Conservation (phyloP, 2,797 vertebrate genomes). For the Clarias platycephalus region DNA sequence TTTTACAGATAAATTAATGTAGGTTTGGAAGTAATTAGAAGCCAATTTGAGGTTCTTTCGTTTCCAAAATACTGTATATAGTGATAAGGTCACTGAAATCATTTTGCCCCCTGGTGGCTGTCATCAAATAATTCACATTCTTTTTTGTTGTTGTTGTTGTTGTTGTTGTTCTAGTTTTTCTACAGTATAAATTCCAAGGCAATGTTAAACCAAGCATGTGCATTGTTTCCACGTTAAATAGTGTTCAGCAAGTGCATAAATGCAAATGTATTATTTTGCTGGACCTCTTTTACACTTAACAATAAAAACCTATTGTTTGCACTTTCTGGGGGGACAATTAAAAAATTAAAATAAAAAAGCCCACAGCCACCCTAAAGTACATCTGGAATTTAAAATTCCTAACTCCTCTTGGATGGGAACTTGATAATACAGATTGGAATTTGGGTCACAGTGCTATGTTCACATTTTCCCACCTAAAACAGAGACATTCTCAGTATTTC, state of each 20-base stretch:
- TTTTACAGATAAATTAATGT: neutral
- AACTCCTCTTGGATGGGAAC: neutral
- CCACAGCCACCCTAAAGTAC: neutral
- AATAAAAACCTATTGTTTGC: constrained; percentile 1
- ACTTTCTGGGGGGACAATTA: neutral
- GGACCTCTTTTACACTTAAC: neutral
- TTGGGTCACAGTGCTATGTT: neutral
- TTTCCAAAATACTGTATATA: constrained; percentile 4
- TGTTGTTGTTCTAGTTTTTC: neutral
- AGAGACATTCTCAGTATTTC: neutral
- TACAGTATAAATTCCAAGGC: neutral
- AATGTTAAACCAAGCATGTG: neutral
- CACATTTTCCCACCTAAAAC: constrained; percentile 8
- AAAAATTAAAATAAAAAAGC: neutral
- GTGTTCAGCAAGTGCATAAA: neutral
- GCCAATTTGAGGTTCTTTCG: neutral
- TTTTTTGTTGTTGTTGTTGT: too few relatives aligned
- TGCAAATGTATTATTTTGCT: neutral
- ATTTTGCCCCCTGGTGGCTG: constrained; percentile 58
- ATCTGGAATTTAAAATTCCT: constrained; percentile 3
- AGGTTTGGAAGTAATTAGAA: constrained; percentile 6
- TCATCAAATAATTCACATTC: constrained; percentile 14
- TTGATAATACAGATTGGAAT: constrained; percentile 5
- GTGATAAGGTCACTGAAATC: constrained; percentile 41
- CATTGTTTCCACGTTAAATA: neutral